phyloP scores from a whole-genome alignment of 2,888 invertebrate genomes.

The Celastrina argiolus region DNA sequence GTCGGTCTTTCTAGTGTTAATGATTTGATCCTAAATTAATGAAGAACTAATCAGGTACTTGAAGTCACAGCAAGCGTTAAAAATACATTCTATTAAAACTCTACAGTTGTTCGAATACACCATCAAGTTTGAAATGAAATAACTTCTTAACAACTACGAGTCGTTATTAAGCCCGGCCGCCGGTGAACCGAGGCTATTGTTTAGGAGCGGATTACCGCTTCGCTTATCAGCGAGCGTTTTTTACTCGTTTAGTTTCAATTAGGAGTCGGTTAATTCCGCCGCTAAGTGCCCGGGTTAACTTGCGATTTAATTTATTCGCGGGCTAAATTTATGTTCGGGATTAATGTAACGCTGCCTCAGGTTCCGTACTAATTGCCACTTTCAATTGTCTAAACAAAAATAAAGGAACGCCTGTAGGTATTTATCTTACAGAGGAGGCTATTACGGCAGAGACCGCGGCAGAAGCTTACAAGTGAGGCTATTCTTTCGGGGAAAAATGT shows the following conservation, averaged over 20 bases:
- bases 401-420: conserved; percentile 30
- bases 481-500: conserved; percentile 22
- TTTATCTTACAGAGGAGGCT: conserved; percentile 27
- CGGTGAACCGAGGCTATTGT: conserved; percentile 53
- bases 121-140: not conserved
- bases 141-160: not conserved
- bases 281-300: conserved; percentile 68
- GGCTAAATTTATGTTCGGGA: conserved; percentile 65
- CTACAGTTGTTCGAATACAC: not conserved
- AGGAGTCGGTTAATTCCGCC: conserved; percentile 63
- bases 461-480: conserved; percentile 11
- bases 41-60: too few species aligned
- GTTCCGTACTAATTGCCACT: conserved; percentile 57
- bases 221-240: conserved; percentile 59
- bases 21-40: too few species aligned
- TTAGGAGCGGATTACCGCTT: conserved; percentile 56
- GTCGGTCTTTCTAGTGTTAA: too few species aligned
- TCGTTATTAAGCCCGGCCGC: conserved; percentile 29
- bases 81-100: not conserved
- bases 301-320: conserved; percentile 66
- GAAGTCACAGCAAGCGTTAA: not conserved
- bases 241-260: conserved; percentile 69
- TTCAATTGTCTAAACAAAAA: conserved; percentile 65
- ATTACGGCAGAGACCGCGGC: conserved; percentile 11
- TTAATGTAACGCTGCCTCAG: conserved; percentile 63